Evolutionary conservation across 2,888 invertebrate species (phyloP), one percentile per base, ranked within the genome.

Genomic region (Matsumyia berberina): DNA sequence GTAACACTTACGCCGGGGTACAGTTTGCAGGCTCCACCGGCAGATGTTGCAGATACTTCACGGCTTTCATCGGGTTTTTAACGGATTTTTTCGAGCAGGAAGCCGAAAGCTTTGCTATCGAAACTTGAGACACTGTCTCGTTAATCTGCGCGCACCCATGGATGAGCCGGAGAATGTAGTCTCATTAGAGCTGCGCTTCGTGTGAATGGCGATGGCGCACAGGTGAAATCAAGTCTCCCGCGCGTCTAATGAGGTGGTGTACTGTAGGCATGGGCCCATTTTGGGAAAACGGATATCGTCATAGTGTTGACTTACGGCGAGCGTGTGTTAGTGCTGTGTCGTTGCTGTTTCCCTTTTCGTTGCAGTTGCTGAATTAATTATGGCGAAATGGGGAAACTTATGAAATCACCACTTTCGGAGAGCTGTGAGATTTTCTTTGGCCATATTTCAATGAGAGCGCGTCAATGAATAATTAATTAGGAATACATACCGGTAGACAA

Each of bases 381-480:
- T 78, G 78, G 49, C 49, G 64, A 78, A 78, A 72, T 72, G 46
- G 57, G 29, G 55, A 24, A 62, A 78, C 55, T 33, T 64, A 70
- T 78, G 62, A 78, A 70, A 64, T 78, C 35, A 31, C 57, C 17
- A 19, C 39, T 58, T 58, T 62, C 53, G 44, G 19, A 51, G 35
- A 24, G 33, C 51, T 67, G 67, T 76, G 58, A 42, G 69, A 69
- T 77, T 60, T 60, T 60, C 60, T 51, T 51, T 29, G 29, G 29
- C n/a, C 29, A 31, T 51, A 29, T 31, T 60, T 33, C 37, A 58
- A 7, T 37, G 37, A 39, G 12, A 39, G 31, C 7, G 8, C 51
- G 24, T 24, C 51, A 29, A 17, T 39, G 58, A 39, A 39, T 39
- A 58, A 11, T 0, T 44, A 15, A 44, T 29, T 31, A 9, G 6